Base-by-base conservation (phyloP, 2,797 vertebrate species). In the Aplochiton taeniatus region DNA sequence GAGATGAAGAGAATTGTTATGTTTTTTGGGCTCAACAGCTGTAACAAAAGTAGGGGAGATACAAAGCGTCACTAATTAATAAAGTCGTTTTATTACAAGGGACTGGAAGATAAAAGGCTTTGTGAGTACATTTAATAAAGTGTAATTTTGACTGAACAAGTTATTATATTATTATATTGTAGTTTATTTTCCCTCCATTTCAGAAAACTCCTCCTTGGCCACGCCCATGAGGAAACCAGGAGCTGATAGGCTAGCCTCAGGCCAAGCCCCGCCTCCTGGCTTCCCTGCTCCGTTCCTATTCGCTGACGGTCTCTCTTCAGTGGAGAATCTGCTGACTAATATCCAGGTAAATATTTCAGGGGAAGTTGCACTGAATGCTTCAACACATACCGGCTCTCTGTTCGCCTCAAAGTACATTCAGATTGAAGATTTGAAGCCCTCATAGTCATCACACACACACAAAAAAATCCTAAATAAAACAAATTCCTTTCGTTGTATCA, bases 281-380 rank as follows among this genome's bases (percentile, higher is more conserved):
- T 98, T 98, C 76, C 95, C 95, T 0, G 94, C 94, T 19, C 93
- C 95, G 0, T 95, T 96, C 76, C 91, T 97, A 73, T 96, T 96
- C 84, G 94, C 95, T 18, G 96, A 98, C 74, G 94, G 94, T 50
- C 83, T 97, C 65, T 96, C 95, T 45, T 98, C 96, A 0, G 94
- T 98, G 86, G 96, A 98, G 90, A 96, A 95, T 17, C 92, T 98
- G 73, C 91, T 97, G 89, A 98, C 94, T 85, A 98, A 98, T 89
- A 96, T 97, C 84, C 95, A 97, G 95, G 96, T 96, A 90, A 11
- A 13, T 43, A 14, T 18, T 13, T 11, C 9, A 51, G 12, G 4
- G 41, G 10, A 4, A 42, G 9, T 42, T 4, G 42, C 8, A 13
- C 11, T 4, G 31, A 9, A 63, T 11, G 49, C 9, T 16, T 18